Base-by-base conservation (phyloP, 2,888 invertebrate genomes). In the Phortica okadai region DNA sequence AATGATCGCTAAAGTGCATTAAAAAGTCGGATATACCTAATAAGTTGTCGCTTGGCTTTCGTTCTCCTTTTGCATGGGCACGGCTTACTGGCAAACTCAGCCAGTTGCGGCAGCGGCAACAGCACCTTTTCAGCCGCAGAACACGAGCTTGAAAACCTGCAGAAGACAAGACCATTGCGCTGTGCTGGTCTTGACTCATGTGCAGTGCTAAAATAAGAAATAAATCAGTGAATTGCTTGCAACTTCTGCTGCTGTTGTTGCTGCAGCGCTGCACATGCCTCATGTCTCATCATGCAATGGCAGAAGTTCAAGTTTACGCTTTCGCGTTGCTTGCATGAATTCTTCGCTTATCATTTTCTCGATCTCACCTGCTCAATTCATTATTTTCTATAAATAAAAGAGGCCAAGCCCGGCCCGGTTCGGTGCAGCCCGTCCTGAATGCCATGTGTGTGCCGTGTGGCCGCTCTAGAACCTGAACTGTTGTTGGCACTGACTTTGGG, bases 311-410 rank as follows among this genome's bases (percentile, higher is more conserved):
- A 50, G 73, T 64, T 44, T 66, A 58, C 56, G 74, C 75, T 77
- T 74, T 74, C 75, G 44, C 64, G 80, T 74, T 81, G 85, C 87
- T 83, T 87, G 86, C 84, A 54, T 86, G 87, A 86, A 85, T 85
- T 85, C 85, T 85, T 87, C 87, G 85, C 87, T 87, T 87, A 87
- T 87, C 88, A 87, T 85, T 83, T 86, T 80, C 82, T 81, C 82
- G 88, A 87, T 87, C 87, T 87, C 87, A 88, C 86, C 87, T 87
- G 87, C 85, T 84, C 88, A 87, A 84, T 88, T 87, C 85, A 88
- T 88, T 85, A 85, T 85, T 85, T 85, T 85, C 85, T 85, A 85
- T 85, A 85, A 85, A 85, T 87, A 85, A 85, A 87, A 62, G n/a
- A 33, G 33, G 33, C 33, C 33, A 33, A 33, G 33, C 33, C 33